phyloP scores from a whole-genome alignment of 2,888 invertebrate genomes.

The Nowickia ferox region DNA sequence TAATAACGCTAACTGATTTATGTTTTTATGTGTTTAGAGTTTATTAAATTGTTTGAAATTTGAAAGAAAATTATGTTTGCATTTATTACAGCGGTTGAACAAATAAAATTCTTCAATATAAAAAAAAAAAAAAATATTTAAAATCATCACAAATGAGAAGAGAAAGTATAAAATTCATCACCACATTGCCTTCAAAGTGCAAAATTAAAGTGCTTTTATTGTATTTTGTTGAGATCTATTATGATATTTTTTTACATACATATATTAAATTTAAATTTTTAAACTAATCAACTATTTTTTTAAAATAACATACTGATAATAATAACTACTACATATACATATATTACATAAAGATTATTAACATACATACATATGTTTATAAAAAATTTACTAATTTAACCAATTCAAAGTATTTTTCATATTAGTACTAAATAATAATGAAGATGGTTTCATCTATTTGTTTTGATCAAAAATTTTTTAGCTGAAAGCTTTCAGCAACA shows the following conservation, averaged over 20 bases:
- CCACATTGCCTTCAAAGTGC: conserved; percentile 79
- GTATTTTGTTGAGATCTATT: conserved; percentile 67
- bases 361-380: no score
- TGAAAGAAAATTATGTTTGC: conserved; percentile 1
- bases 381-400: no score
- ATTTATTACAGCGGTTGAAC: conserved; percentile 53
- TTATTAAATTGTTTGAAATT: background rate
- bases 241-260: conserved; percentile 44
- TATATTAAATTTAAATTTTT: conserved; percentile 1
- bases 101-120: background rate
- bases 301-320: background rate
- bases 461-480: no score
- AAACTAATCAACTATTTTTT: conserved; percentile 20
- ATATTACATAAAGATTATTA: no score
- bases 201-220: conserved; percentile 79
- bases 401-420: no score
- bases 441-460: no score
- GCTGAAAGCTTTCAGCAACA: no score
- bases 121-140: background rate
- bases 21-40: background rate
- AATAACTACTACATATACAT: background rate
- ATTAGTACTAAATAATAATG: no score
- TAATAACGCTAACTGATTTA: background rate
- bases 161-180: conserved; percentile 71
- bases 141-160: conserved; percentile 57